Evolutionary conservation across 2,113 vertebrate genomes (phyloP), one percentile per base, ranked within the genome.

Genomic region (Ciconia boyciana): DNA sequence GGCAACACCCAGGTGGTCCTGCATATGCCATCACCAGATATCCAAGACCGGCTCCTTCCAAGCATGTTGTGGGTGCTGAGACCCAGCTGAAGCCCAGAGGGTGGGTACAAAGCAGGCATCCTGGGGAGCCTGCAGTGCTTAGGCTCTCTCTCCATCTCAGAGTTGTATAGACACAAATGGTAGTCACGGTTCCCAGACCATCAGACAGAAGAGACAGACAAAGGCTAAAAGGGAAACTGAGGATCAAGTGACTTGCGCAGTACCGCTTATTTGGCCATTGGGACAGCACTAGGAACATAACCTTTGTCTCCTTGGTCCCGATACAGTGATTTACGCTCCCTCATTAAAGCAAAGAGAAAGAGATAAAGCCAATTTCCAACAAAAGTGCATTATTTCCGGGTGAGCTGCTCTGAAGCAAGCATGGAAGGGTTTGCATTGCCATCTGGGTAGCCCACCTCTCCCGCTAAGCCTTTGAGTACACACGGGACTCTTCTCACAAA

Each of bases 231-330:
- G 31, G 25, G 81, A 91, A 89, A 49, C 5, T 52, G 62, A 91
- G 52, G 22, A 43, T n/a, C n/a, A 48, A 83, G 7, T 22, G 19
- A 55, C 5, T 18, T 41, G 18, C 18, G 36, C 34, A 24, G 14
- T 18, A 46, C 9, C 9, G 12, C 17, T 18, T 41, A 11, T 9
- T 11, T 36, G 25, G 21, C 11, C 13, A 10, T 3, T 61, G n/a
- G 24, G 28, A 43, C 41, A 76, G 49, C 49, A 31, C 44, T 9
- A 51, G 24, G 29, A 51, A 8, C 6, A 64, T 2, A 0, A 10
- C 4, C 4, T 87, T 60, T 39, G 9, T 10, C 32, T 41, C n/a
- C 52, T 60, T 75, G 44, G 9, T 26, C 29, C 16, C 0, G 0
- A 14, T 13, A 54, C 5, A 39, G 10, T 36, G 54, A 54, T 62